Base-by-base conservation (phyloP, 92 coral and sea anemone species). In the Porites lobata region DNA sequence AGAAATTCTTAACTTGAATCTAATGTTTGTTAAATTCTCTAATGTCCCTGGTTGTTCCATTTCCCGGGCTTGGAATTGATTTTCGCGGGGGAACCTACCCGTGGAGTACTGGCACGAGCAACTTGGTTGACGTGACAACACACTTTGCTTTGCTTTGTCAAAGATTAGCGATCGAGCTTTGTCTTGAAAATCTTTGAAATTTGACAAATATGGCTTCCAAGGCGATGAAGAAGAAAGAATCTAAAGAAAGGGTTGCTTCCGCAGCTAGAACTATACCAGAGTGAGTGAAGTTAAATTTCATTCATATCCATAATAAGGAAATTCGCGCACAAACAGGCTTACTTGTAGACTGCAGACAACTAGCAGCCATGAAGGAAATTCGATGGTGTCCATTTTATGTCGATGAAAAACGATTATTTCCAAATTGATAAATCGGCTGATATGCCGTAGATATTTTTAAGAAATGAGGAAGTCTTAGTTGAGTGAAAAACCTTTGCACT, bases 211-310 rank as follows among this genome's bases (percentile, higher is more conserved):
- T 98, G 99, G 98, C 99, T 70, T 90, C 99, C 61, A 98, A 98
- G 85, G 95, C 98, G 8, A 98, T 98, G 64, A 98, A 98, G 80
- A 98, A 98, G 92, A 98, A 98, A 86, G 99, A 98, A 87, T 98
- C 99, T 6, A 98, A 92, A 62, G 99, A 98, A 78, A 88, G 99
- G 53, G 98, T 95, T 50, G 89, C 98, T 19, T 98, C 99, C 9
- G 96, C 98, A 21, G 99, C 84, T 13, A 98, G 96, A 81, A 87
- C 98, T 6, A 94, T 88, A 2, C 93, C 96, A 75, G 99, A 98
- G 99, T 98, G 81, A 95, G 99, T 90, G 29, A 51, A 69, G 19
- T 32, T 83, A 13, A 0, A 52, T 50, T 52, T 51, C 43, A 54
- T 20, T 53, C 38, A 4, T 26, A 50, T 62, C 20, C 63, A 18